Conservation (phyloP, 1,140 invertebrate species). For the Lethocerus indicus region DNA sequence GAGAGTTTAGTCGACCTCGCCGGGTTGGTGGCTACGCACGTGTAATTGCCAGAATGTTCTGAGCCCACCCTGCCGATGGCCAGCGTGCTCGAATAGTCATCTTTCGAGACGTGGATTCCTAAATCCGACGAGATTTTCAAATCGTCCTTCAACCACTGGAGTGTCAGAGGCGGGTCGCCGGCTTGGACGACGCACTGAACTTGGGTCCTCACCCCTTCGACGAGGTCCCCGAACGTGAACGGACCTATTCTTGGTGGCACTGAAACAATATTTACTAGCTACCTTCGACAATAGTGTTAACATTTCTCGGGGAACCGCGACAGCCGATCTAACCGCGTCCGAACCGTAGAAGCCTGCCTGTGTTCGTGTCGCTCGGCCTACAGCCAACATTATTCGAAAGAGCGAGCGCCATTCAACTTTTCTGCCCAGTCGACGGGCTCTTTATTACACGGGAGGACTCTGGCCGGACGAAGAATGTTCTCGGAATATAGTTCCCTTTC, state of each 20-base stretch:
- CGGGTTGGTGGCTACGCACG: constrained; percentile 49
- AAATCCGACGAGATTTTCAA: constrained; percentile 20
- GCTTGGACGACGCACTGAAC: constrained; percentile 43
- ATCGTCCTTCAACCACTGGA: constrained; percentile 44
- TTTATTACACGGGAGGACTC: too few relatives aligned
- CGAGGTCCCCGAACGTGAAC: constrained; percentile 35
- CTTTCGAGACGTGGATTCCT: constrained; percentile 18
- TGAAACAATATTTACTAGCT: constrained; percentile 25
- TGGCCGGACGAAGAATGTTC: too few relatives aligned
- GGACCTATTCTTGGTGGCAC: constrained; percentile 38
- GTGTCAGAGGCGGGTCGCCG: constrained; percentile 36
- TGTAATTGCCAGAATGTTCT: constrained; percentile 53
- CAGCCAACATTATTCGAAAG: too few relatives aligned
- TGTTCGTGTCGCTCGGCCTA: too few relatives aligned
- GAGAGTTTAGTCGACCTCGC: constrained; percentile 24
- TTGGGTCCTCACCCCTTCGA: constrained; percentile 42
- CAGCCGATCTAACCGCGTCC: too few relatives aligned
- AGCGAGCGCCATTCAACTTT: too few relatives aligned
- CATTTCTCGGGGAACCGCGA: too few relatives aligned
- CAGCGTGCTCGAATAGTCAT: constrained; percentile 24
- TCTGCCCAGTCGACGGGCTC: too few relatives aligned
- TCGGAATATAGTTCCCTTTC: too few relatives aligned
- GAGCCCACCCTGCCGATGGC: constrained; percentile 28
- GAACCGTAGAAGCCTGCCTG: too few relatives aligned
- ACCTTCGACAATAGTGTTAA: too few relatives aligned